Conservation (phyloP, 2,113 vertebrate genomes). For the Numenius arquata region DNA sequence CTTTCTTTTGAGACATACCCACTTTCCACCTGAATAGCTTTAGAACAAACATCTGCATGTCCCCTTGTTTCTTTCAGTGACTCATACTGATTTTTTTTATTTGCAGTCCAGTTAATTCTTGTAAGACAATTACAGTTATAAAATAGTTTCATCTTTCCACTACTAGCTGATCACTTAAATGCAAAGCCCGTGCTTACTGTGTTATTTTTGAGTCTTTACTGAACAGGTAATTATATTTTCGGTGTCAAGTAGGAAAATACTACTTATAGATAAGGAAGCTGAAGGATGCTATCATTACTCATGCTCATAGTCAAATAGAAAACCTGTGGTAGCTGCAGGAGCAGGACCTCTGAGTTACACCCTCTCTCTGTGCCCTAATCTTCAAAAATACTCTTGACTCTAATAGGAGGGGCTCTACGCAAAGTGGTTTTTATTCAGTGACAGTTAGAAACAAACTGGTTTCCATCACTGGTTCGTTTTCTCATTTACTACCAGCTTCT, state of each 20-base stretch:
- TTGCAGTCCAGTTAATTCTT: neutral
- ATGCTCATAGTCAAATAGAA: neutral
- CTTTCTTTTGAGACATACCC: conserved; percentile 20
- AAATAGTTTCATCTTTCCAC: neutral
- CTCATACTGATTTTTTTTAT: neutral
- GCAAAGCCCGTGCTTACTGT: neutral
- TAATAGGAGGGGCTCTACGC: neutral
- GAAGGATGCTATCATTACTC: neutral
- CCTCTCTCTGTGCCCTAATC: neutral
- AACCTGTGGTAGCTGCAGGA: neutral
- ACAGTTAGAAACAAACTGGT: neutral
- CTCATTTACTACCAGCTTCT: neutral
- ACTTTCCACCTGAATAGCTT: conserved; percentile 50
- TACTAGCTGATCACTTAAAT: neutral
- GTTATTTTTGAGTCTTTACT: neutral
- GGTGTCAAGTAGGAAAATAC: neutral
- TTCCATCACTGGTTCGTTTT: neutral
- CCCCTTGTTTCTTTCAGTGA: neutral
- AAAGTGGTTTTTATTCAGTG: neutral
- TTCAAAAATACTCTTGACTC: neutral
- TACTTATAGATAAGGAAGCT: neutral
- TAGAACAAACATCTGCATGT: conserved; percentile 35
- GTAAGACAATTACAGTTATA: neutral
- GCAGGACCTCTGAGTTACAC: neutral
- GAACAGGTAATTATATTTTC: neutral